These are phyloP conservation scores for Notolepis coatsorum DNA, from an alignment of 2,797 vertebrate genomes.

Conservation along the genomic window DNA sequence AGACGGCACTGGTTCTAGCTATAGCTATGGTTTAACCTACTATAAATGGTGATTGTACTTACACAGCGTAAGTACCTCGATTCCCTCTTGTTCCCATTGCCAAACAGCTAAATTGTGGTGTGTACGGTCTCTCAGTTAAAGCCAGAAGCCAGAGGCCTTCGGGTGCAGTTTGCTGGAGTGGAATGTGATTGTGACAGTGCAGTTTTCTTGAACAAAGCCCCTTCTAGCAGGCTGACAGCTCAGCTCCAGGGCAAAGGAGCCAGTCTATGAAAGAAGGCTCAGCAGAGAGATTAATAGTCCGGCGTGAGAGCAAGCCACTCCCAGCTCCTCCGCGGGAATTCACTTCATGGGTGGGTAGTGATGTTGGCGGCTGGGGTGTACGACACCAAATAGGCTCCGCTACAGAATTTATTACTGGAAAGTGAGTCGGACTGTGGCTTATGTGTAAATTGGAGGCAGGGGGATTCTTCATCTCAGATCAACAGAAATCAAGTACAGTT, in stretches of 20 bases:
- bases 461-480: conserved; percentile 2
- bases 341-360: conserved; percentile 8
- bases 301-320: conserved; percentile 17
- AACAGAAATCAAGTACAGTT: conserved; percentile 3
- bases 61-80: not conserved
- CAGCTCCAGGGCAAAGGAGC: conserved; percentile 13
- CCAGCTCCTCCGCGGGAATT: conserved; percentile 12
- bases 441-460: not conserved
- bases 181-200: conserved; percentile 25
- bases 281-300: conserved; percentile 16
- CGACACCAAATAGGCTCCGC: not conserved
- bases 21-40: no score
- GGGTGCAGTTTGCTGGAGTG: not conserved
- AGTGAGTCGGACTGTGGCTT: not conserved
- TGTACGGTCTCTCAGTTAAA: conserved; percentile 6
- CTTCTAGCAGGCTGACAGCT: conserved; percentile 16
- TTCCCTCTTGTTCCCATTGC: not conserved
- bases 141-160: not conserved
- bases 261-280: conserved; percentile 10
- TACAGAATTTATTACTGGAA: not conserved
- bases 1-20: no score
- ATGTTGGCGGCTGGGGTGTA: not conserved
- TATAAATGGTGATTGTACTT: no score
- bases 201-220: conserved; percentile 20
- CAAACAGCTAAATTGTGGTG: not conserved